Base-by-base conservation (phyloP, 2,888 invertebrate species). In the Acanthosepion esculentum region DNA sequence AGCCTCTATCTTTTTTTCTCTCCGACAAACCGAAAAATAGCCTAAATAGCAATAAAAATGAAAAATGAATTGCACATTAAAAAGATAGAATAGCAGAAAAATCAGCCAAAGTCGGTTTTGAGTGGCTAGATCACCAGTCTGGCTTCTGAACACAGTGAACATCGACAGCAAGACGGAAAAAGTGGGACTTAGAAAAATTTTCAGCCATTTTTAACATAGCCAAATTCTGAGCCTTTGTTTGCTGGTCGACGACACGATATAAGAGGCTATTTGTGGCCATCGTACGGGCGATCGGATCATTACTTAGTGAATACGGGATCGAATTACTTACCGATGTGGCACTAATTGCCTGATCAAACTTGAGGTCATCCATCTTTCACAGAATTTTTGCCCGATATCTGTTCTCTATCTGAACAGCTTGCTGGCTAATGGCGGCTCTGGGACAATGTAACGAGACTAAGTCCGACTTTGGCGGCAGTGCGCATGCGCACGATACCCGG, bases 191-290 rank as follows among this genome's bases (percentile, higher is more conserved):
- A 93, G 93, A 93, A 48, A 93, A 93, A 48, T 93, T 93, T 93
- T 93, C 93, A 93, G 93, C 93, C 93, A 93, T 93, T 93, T 92
- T 93, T 93, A 93, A 93, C 93, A 48, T 93, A 93, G 93, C 26
- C 93, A 93, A 93, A 93, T 93, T 93, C 53, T n/a, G n/a, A 93
- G 93, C 93, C 93, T 93, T 93, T 93, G 93, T 93, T 93, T 93
- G 93, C 53, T 33, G 48, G 50, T 93, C 50, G 26, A 48, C 93
- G 53, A 93, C 93, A 93, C 53, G 93, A 93, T 53, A 93, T 93
- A 93, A 93, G n/a, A 93, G 93, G 48, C 53, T 93, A 93, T 93
- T 93, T 93, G 18, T 18, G 50, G 48, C 0, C 29, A 29, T 50
- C 53, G n/a, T 15, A 50, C 7, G 50, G 48, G 12, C 93, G 93